phyloP scores from a whole-genome alignment of 2,113 vertebrate species.

The Laticauda laticaudata region DNA sequence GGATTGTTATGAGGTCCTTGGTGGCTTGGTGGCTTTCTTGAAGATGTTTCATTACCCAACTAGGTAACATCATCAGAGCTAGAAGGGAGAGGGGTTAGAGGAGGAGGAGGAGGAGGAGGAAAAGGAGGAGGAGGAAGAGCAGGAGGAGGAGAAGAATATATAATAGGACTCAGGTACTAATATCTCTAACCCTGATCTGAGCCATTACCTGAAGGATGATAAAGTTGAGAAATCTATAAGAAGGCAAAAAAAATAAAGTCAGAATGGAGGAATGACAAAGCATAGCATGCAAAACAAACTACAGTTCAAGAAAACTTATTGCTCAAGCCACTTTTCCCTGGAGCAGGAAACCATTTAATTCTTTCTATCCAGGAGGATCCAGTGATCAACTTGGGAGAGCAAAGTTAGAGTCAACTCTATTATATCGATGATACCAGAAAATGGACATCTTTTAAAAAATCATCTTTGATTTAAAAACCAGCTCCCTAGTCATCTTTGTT shows the following conservation, averaged over 20 bases:
- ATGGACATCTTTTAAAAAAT: background rate
- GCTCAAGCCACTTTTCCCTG: background rate
- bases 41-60: no score
- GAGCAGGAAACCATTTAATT: background rate
- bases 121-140: no score
- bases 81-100: no score
- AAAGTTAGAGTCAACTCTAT: background rate
- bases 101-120: no score
- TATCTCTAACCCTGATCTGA: background rate
- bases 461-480: no score
- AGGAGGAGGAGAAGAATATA: no score
- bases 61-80: no score
- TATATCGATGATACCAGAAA: background rate
- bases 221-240: background rate
- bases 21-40: no score
- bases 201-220: background rate
- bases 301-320: background rate
- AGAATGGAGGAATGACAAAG: background rate
- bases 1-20: no score
- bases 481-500: no score
- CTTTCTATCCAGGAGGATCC: background rate
- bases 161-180: background rate
- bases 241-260: background rate
- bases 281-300: background rate
- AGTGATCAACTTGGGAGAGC: background rate